Conservation (phyloP, 2,113 vertebrate genomes). For the Rhea americana region DNA sequence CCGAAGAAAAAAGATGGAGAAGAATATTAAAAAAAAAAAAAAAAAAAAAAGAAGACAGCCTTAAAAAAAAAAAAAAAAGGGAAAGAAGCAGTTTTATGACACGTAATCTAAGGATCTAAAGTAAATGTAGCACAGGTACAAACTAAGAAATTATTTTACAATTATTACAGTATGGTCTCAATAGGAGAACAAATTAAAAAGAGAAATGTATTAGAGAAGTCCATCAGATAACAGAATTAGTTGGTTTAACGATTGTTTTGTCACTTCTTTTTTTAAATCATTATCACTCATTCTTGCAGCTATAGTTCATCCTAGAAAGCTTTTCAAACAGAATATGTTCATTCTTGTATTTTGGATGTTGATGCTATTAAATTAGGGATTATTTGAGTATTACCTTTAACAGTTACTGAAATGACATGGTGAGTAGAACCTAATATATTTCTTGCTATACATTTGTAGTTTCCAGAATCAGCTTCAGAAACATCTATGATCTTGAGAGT, state of each 20-base stretch:
- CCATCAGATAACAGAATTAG: neutral
- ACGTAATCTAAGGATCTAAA: neutral
- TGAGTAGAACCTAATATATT: constrained; percentile 82
- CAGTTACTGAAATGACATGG: constrained; percentile 87
- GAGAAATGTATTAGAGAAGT: neutral
- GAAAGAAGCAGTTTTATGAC: neutral
- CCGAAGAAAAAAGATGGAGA: neutral
- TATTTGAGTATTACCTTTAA: constrained; percentile 84
- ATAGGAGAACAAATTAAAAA: neutral
- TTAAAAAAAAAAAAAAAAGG: neutral
- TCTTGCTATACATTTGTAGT: constrained; percentile 89
- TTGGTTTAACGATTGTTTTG: neutral
- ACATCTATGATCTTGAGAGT: constrained; percentile 87
- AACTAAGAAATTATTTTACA: neutral
- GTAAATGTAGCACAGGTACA: neutral
- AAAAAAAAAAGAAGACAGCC: too few species aligned
- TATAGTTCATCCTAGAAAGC: neutral
- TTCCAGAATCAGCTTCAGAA: constrained; percentile 90
- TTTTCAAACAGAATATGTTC: neutral
- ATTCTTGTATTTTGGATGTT: neutral
- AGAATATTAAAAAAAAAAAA: neutral
- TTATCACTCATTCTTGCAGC: neutral
- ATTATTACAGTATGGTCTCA: neutral
- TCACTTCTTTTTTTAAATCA: neutral
- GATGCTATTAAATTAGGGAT: neutral